Conservation (phyloP, 2,113 vertebrate species). For the Anguilla japonica region DNA sequence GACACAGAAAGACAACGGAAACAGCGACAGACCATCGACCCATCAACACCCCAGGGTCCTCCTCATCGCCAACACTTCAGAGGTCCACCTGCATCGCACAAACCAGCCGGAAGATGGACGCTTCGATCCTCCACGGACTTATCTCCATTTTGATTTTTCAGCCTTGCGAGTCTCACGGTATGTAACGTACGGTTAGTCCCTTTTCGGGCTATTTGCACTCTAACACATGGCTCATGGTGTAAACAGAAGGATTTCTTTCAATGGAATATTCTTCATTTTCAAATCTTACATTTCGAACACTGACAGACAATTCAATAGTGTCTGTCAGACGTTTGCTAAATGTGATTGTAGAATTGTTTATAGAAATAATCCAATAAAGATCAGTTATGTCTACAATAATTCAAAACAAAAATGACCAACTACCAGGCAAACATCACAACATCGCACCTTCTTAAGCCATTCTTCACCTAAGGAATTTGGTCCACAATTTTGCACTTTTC, state of each 20-base stretch:
- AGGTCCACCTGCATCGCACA: not conserved
- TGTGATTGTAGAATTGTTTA: too few relatives aligned
- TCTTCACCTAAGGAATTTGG: not conserved
- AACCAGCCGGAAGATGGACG: not conserved
- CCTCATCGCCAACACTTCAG: not conserved
- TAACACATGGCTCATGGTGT: not conserved
- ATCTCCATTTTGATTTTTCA: not conserved
- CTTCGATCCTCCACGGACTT: not conserved
- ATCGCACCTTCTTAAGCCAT: not conserved
- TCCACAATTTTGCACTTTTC: not conserved
- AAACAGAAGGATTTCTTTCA: too few relatives aligned
- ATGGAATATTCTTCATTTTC: too few relatives aligned
- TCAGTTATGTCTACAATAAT: not conserved
- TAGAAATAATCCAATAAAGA: not conserved
- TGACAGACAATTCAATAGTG: too few relatives aligned
- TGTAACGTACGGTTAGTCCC: not conserved
- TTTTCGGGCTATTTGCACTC: not conserved
- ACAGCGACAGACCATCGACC: not conserved
- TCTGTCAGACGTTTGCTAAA: too few relatives aligned
- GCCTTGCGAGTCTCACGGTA: constrained; percentile 15
- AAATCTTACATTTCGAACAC: too few relatives aligned
- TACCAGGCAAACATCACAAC: too few relatives aligned
- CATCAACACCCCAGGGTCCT: not conserved
- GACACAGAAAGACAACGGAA: not conserved
- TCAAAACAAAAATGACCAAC: too few relatives aligned